Base-by-base conservation (phyloP, 2,113 vertebrate species). In the Prochilodus magdalenae region DNA sequence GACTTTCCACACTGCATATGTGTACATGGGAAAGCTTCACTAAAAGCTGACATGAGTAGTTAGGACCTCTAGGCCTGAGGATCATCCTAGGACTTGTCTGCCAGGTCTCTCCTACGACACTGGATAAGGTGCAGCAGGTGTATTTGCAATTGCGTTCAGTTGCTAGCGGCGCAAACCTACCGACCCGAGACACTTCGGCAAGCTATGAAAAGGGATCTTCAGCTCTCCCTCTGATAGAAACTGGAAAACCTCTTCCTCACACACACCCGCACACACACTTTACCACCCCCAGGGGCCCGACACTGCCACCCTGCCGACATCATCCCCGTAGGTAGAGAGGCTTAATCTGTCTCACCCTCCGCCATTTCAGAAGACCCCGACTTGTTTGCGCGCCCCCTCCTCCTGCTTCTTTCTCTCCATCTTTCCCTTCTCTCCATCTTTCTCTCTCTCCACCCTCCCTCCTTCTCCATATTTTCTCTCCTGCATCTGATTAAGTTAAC, bases 401-500 rank as follows among this genome's bases (percentile, higher is more conserved):
- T 73, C 57, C 47, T 47, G 12, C 66, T 40, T 59, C 75, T 55
- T 66, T 24, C 44, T 49, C 85, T 75, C 85, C 72, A 71, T 59
- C 55, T 77, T 60, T 60, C 4, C 57, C 57, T 76, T 81, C 84
- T 75, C 81, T 73, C 85, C 75, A 72, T 87, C 87, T 86, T 83
- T 73, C 86, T 87, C 69, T 79, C 83, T 44, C 40, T 44, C 79
- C 93, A 93, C 91, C 93, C 91, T 93, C 95, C 90, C 93, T 93
- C 92, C 94, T 92, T 89, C 92, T 94, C 96, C 96, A 95, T 96
- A 96, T 97, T 96, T 96, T 95, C 95, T 95, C 94, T 95, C 95
- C 95, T 94, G 96, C 96, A 99, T 98, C 97, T 99, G 97, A 99
- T 98, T 99, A 97, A 99, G 96, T 98, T 98, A 98, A 98, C 97